Evolutionary conservation across 2,797 vertebrate genomes (phyloP).

Genomic region (Prionace glauca): DNA sequence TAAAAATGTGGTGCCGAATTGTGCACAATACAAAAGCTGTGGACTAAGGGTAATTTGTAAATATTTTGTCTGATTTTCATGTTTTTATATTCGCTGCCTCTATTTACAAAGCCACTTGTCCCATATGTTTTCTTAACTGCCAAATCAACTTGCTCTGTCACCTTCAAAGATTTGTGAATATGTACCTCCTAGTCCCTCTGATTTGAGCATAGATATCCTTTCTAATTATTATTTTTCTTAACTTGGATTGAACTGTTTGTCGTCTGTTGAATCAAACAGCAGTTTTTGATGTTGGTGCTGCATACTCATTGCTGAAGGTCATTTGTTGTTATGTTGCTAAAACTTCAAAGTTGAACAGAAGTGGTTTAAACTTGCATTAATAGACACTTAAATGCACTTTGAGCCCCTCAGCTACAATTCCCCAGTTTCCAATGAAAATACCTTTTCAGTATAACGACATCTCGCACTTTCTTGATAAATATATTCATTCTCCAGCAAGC

Average conservation of each 20-base stretch:
- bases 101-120: too few species aligned
- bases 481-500: not conserved
- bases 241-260: constrained; percentile 60
- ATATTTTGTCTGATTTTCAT: too few species aligned
- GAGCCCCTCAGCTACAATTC: constrained; percentile 58
- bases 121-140: too few species aligned
- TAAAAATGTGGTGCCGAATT: too few species aligned
- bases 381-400: constrained; percentile 63
- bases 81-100: too few species aligned
- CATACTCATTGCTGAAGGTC: constrained; percentile 89
- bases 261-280: constrained; percentile 96
- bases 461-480: constrained; percentile 47
- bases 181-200: too few species aligned
- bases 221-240: too few species aligned
- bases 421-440: constrained; percentile 54
- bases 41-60: too few species aligned
- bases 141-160: not conserved
- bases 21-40: too few species aligned
- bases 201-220: too few species aligned
- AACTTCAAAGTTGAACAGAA: constrained; percentile 85
- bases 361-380: constrained; percentile 62
- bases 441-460: constrained; percentile 52
- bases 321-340: constrained; percentile 99
- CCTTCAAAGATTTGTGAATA: not conserved
- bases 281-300: constrained; percentile 93